Conservation (phyloP, 2,888 invertebrate genomes). For the Antitype chi region DNA sequence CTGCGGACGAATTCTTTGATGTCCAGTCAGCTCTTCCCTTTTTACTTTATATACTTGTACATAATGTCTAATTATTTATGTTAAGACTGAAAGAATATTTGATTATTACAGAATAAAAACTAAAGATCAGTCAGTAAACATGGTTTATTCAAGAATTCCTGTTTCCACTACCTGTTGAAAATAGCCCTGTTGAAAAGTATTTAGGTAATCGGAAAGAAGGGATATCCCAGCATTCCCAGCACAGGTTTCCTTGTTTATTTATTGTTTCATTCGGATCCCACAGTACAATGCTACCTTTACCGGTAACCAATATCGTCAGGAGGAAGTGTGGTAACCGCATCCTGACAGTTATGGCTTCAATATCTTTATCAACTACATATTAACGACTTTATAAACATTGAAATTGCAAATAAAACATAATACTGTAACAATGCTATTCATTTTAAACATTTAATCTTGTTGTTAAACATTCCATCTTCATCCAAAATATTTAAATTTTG, state of each 20-base stretch:
- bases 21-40: too few relatives aligned
- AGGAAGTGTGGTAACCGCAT: constrained; percentile 61
- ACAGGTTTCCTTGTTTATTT: neutral
- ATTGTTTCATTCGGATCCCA: constrained; percentile 16
- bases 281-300: constrained; percentile 49
- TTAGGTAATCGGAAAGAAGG: neutral
- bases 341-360: constrained; percentile 52
- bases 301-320: constrained; percentile 45
- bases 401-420: neutral
- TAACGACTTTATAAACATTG: neutral
- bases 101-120: too few relatives aligned
- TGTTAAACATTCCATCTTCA: constrained; percentile 8
- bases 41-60: too few relatives aligned
- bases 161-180: too few relatives aligned
- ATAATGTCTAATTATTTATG: too few relatives aligned
- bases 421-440: neutral
- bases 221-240: neutral
- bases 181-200: neutral
- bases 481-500: neutral
- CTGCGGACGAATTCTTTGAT: too few relatives aligned
- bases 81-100: too few relatives aligned
- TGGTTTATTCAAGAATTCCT: too few relatives aligned
- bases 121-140: too few relatives aligned
- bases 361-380: constrained; percentile 8
- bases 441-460: constrained; percentile 11